Conservation (phyloP, 2,888 invertebrate species). For the Drosophila rellima region DNA sequence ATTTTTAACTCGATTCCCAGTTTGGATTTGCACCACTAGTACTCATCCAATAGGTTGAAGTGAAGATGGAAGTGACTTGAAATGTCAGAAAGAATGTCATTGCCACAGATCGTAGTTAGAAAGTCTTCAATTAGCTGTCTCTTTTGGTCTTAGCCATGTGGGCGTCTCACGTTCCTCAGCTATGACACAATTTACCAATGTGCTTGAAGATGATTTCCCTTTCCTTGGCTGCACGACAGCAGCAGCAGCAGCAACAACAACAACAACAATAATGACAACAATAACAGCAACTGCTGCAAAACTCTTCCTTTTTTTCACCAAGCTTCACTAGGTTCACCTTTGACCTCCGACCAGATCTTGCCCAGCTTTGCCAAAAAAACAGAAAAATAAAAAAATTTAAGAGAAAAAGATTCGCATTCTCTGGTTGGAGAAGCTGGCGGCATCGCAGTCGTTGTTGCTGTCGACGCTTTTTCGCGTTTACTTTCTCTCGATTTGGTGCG, state of each 20-base stretch:
- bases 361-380: slow-evolving; percentile 33
- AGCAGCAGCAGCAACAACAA: slow-evolving; percentile 18
- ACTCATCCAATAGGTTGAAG: not conserved
- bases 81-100: slow-evolving; percentile 12
- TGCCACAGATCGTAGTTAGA: slow-evolving; percentile 13
- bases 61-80: not conserved
- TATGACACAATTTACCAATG: slow-evolving; percentile 68
- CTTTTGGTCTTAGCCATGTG: slow-evolving; percentile 31
- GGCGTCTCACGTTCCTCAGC: slow-evolving; percentile 32
- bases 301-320: slow-evolving; percentile 62
- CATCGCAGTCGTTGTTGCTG: slow-evolving; percentile 5
- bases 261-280: slow-evolving; percentile 5
- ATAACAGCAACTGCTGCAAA: slow-evolving; percentile 44
- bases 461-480: slow-evolving; percentile 53
- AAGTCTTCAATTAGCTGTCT: slow-evolving; percentile 38
- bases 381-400: slow-evolving; percentile 7
- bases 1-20: too few relatives aligned
- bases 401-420: slow-evolving; percentile 39
- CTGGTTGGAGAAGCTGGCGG: slow-evolving; percentile 26
- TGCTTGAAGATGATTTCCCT: slow-evolving; percentile 53
- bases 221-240: slow-evolving; percentile 59
- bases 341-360: slow-evolving; percentile 58
- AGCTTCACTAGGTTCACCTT: slow-evolving; percentile 59
- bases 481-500: slow-evolving; percentile 71
- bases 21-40: too few relatives aligned